These are phyloP conservation scores for Rhinopomastus cyanomelas DNA, from an alignment of 2,113 vertebrate species.

Conservation along the genomic window DNA sequence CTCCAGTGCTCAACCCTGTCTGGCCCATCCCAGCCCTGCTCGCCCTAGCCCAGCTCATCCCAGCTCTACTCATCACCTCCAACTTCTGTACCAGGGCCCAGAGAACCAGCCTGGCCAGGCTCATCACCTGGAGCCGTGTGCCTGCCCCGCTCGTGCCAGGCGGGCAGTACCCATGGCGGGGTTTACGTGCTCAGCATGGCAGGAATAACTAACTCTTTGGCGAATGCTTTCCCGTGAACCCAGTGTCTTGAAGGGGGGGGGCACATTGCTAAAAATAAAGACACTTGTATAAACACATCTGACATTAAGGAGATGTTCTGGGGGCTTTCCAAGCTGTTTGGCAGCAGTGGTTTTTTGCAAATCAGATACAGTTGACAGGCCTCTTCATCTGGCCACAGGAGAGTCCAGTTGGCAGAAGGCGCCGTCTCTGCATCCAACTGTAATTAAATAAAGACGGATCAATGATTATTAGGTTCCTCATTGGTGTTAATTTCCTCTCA, in stretches of 20 bases:
- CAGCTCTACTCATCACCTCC: rapidly evolving
- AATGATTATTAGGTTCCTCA: conserved; percentile 25
- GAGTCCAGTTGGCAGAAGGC: conserved; percentile 8
- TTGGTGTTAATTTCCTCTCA: conserved; percentile 22
- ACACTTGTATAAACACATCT: not conserved
- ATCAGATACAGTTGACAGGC: conserved; percentile 12
- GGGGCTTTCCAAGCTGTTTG: conserved; percentile 18
- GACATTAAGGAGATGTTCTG: conserved; percentile 1
- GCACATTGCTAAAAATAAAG: conserved; percentile 52
- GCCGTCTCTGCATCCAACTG: not conserved
- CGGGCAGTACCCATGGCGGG: not conserved
- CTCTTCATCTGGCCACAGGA: not conserved
- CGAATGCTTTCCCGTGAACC: not conserved
- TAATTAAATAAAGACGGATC: conserved; percentile 46
- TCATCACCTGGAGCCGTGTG: not conserved
- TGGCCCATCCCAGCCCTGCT: rapidly evolving
- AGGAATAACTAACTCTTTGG: not conserved
- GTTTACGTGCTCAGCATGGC: not conserved
- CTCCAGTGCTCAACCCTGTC: no score
- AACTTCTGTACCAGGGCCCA: rapidly evolving
- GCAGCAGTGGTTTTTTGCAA: not conserved
- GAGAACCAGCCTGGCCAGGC: rapidly evolving
- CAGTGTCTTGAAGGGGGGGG: not conserved
- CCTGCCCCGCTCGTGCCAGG: not conserved
- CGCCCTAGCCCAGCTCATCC: no score